phyloP scores from a whole-genome alignment of 2,113 vertebrate genomes.

The Ctenomys sociabilis region DNA sequence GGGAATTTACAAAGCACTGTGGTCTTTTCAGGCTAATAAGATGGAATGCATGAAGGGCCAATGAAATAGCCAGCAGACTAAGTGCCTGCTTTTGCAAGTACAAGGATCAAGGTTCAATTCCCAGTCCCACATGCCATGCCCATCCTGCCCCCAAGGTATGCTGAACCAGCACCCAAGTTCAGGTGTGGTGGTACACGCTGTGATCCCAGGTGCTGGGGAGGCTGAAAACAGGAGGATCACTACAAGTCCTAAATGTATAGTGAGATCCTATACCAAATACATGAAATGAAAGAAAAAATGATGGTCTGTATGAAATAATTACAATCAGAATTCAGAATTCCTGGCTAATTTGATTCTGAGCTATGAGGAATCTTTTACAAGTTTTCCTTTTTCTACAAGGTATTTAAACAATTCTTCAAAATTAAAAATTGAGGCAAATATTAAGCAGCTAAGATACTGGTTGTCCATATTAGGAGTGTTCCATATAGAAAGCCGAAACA shows the following conservation, averaged over 20 bases:
- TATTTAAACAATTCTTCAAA: conserved; percentile 3
- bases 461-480: background rate
- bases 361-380: background rate
- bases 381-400: background rate
- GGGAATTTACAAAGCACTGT: background rate
- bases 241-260: too few species aligned
- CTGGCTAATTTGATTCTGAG: conserved; percentile 3
- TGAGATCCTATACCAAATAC: too few species aligned
- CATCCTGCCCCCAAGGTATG: too few species aligned
- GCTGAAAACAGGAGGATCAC: too few species aligned
- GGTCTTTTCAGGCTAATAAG: background rate
- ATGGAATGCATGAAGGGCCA: background rate
- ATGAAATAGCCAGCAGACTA: too few species aligned
- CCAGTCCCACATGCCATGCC: too few species aligned
- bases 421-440: background rate
- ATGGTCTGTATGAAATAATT: background rate
- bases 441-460: background rate
- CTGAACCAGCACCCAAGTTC: too few species aligned
- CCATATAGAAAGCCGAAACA: conserved; percentile 13
- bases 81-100: too few species aligned
- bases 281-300: too few species aligned
- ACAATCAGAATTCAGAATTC: background rate
- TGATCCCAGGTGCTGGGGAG: too few species aligned
- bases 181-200: too few species aligned
- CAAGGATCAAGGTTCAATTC: too few species aligned